Percentiles rank a stretch among this genome's conserved stretches.
These are phyloP conservation scores for Pionites leucogaster DNA, from an alignment of 2,113 vertebrate species.

Conservation along the genomic window DNA sequence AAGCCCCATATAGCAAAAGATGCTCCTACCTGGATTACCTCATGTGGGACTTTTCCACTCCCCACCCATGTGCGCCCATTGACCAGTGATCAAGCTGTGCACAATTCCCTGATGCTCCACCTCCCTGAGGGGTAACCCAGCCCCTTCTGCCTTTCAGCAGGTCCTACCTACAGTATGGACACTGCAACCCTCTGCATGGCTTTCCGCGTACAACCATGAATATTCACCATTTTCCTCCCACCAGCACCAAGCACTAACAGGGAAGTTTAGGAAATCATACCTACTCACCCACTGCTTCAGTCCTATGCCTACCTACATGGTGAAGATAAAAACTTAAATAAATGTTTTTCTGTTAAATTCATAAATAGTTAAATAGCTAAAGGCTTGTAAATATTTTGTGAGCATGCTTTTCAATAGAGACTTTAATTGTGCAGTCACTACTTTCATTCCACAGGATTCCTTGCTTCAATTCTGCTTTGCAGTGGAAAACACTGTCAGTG, in stretches of 20 bases:
- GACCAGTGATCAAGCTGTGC: fast-evolving
- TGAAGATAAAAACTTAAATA: background rate
- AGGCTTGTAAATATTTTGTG: background rate
- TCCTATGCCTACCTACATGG: background rate
- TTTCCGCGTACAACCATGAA: background rate
- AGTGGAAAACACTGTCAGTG: background rate
- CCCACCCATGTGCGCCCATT: fast-evolving
- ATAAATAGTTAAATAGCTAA: background rate
- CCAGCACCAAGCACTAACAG: background rate
- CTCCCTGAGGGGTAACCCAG: background rate
- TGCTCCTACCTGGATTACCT: background rate
- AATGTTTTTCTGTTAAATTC: background rate
- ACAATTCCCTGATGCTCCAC: background rate
- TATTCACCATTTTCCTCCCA: background rate
- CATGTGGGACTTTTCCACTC: background rate
- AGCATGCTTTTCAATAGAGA: background rate
- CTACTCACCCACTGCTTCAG: background rate
- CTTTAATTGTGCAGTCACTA: background rate
- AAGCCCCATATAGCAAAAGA: background rate
- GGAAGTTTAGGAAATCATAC: background rate
- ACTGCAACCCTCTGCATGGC: background rate
- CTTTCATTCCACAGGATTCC: background rate
- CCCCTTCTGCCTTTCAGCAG: background rate
- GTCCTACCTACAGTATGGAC: background rate
- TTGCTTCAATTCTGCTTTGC: background rate